Conservation (phyloP, 2,113 vertebrate species). For the Tympanuchus pallidicinctus region DNA sequence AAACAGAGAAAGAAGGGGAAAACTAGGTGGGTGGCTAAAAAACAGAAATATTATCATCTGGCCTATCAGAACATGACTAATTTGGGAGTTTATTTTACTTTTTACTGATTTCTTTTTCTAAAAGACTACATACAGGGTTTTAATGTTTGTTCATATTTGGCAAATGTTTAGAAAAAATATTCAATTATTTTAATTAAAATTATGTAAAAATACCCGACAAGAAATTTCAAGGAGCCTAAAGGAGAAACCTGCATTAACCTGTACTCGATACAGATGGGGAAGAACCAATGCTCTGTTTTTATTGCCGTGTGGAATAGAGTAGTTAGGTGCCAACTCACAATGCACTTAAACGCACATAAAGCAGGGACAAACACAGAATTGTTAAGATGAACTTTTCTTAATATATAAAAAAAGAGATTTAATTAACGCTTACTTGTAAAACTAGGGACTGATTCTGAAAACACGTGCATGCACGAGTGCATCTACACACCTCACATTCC, state of each 20-base stretch:
- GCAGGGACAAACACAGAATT: neutral
- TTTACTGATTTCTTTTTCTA: neutral
- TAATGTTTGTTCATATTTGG: neutral
- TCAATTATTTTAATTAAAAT: neutral
- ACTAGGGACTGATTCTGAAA: neutral
- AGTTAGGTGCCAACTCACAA: neutral
- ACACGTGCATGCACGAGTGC: neutral
- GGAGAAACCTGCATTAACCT: neutral
- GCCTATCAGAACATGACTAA: neutral
- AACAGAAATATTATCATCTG: neutral
- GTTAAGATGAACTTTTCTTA: neutral
- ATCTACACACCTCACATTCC: neutral
- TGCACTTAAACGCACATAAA: neutral
- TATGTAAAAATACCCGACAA: neutral
- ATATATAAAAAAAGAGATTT: neutral
- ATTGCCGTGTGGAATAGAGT: neutral
- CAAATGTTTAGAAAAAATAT: neutral
- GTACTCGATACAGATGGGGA: neutral
- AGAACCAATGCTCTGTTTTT: neutral
- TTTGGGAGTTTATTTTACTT: slow-evolving; percentile 15
- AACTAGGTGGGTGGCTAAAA: slow-evolving; percentile 31
- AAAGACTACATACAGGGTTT: neutral
- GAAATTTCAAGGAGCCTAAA: neutral
- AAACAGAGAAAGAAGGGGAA: neutral
- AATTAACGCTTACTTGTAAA: neutral